These are phyloP conservation scores for Hoplodrina ambigua DNA, from an alignment of 2,888 invertebrate genomes.

Conservation along the genomic window DNA sequence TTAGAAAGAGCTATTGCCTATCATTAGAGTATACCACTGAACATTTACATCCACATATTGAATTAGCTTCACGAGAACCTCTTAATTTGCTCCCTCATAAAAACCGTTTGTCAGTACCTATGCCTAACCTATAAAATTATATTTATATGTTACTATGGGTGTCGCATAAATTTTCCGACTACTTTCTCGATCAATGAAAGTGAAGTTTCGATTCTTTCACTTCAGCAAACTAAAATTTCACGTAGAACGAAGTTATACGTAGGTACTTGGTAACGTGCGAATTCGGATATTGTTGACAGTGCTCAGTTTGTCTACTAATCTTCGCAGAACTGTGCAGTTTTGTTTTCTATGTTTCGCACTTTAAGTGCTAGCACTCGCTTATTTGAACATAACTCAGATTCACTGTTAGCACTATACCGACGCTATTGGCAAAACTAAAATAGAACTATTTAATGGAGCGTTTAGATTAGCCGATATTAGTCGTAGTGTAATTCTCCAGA, in stretches of 20 bases:
- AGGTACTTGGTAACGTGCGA: slow-evolving; percentile 37
- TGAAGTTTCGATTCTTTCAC: slow-evolving; percentile 68
- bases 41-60: slow-evolving; percentile 23
- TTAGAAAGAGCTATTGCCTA: slow-evolving; percentile 29
- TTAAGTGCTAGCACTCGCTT: slow-evolving; percentile 36
- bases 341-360: slow-evolving; percentile 42
- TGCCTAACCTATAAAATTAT: slow-evolving; percentile 60
- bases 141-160: slow-evolving; percentile 68
- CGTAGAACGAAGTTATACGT: slow-evolving; percentile 22
- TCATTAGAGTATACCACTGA: slow-evolving; percentile 17
- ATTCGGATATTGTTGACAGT: slow-evolving; percentile 45
- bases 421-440: slow-evolving; percentile 46
- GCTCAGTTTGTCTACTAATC: slow-evolving; percentile 32
- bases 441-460: slow-evolving; percentile 35
- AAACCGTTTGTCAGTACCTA: slow-evolving; percentile 36
- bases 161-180: slow-evolving; percentile 69
- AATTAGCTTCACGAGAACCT: slow-evolving; percentile 20
- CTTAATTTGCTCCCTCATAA: slow-evolving; percentile 43
- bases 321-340: slow-evolving; percentile 34
- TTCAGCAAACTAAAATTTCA: slow-evolving; percentile 60
- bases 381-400: slow-evolving; percentile 50
- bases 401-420: slow-evolving; percentile 41
- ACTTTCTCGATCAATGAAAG: slow-evolving; percentile 75
- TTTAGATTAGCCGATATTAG: slow-evolving; percentile 19
- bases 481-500: background rate